Evolutionary conservation across 2,797 vertebrate species (phyloP).

Genomic region (Sternarchorhynchus goeldii): DNA sequence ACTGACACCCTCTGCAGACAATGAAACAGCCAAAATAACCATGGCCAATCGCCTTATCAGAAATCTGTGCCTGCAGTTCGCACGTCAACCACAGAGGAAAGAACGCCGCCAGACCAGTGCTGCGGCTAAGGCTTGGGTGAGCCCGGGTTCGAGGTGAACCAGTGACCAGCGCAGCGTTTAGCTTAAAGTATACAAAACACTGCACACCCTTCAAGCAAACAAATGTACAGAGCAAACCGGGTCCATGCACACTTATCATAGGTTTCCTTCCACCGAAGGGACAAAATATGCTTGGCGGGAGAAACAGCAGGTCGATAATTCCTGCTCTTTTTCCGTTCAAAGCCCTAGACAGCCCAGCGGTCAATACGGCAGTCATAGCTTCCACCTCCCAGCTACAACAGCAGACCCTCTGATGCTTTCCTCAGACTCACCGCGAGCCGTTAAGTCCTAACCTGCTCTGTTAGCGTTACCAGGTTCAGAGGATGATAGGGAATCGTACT

Average conservation of each 20-base stretch:
- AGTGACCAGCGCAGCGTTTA: background rate
- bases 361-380: background rate
- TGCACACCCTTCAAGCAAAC: background rate
- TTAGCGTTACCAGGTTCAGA: background rate
- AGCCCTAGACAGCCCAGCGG: background rate
- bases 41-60: background rate
- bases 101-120: background rate
- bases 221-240: background rate
- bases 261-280: background rate
- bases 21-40: background rate
- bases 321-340: background rate
- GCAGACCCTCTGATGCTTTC: too few species aligned
- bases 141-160: background rate
- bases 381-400: too few species aligned
- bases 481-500: slow-evolving; percentile 21
- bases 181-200: background rate
- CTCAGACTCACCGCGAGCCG: too few species aligned
- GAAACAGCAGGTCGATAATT: background rate
- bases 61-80: background rate
- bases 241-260: too few species aligned
- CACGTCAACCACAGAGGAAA: background rate
- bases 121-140: background rate
- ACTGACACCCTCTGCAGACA: slow-evolving; percentile 1
- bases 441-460: background rate
- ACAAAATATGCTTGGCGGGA: background rate